Base-by-base conservation (phyloP, 2,113 vertebrate genomes). In the Brienomyrus longianalis region DNA sequence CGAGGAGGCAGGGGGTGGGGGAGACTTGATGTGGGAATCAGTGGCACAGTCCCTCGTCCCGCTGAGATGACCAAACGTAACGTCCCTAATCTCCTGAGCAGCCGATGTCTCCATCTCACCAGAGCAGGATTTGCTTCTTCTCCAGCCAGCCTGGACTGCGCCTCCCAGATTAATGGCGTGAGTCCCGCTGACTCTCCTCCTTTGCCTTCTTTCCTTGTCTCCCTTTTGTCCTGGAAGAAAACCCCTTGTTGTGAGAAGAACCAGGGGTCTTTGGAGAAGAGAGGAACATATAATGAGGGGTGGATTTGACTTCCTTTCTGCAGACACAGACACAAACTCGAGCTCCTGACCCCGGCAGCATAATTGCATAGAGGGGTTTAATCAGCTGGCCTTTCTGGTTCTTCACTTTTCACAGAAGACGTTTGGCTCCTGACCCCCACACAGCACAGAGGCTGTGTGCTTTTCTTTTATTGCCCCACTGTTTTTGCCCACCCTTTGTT, bases 161-260 rank as follows among this genome's bases (percentile, higher is more conserved):
- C 89, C 90, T 88, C 91, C 90, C 91, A 94, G 95, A 96, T 96
- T 95, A 95, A 92, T 92, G 92, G 94, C 94, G 95, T 95, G 95
- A 95, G 92, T 93, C 89, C 92, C 91, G 87, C 91, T 92, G 91
- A 56, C 91, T 92, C 91, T 91, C 94, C 93, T 93, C 92, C 89
- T 59, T 9, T 23, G 17, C 70, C 74, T 19, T 80, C 35, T 11
- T 43, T 83, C 47, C 54, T 74, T 87, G 84, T 86, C 83, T 39
- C 17, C 39, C 27, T 23, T 59, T 87, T 47, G 43, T 54, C 39
- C 51, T 47, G 23, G 7, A 85, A 39, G 52, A 62, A 52, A 10
- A 15, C 50, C 85, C 89, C 86, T 87, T 90, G 88, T 74, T 88
- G 9, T 23, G 23, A 35, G 52, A 43, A 83, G 86, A 88, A 39